Base-by-base conservation (phyloP, 2,797 vertebrate genomes). In the Chrosomus eos region DNA sequence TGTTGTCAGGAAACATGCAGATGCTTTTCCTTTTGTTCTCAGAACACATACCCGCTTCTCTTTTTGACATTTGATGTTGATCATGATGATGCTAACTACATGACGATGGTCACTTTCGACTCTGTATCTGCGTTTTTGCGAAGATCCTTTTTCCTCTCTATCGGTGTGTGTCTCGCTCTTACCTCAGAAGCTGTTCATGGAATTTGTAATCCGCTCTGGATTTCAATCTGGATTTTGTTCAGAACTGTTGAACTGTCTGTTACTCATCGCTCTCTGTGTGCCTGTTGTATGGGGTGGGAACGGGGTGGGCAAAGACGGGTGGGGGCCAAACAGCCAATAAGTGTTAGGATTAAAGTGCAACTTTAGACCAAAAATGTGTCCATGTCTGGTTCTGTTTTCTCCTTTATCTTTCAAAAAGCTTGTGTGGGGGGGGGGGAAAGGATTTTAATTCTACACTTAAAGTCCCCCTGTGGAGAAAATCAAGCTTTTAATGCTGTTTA, bases 341-440 rank as follows among this genome's bases (percentile, higher is more conserved):
- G 94, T 96, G 94, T 95, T 95, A 95, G 94, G 93, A 96, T 94
- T 95, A 96, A 96, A 96, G 93, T 95, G 93, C 92, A 89, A 94
- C 94, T 94, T 95, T 96, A 96, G 94, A 95, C 93, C 94, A 94
- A 94, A 87, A 79, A 43, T 86, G 87, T 84, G 83, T 85, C 83
- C 84, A 64, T 0, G 90, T 83, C 82, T 93, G 88, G 51, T 87
- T 90, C 89, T 67, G 89, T 78, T 79, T 80, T 58, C 55, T 21
- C 58, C 28, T 72, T 78, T 55, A 77, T 45, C 16, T 67, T 64
- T 33, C n/a, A 16, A 26, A 62, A 62, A 36, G 11, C 4, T 36
- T 66, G 55, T 51, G 11, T 26, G 28, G 26, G 33, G 7, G 45
- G 45, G 16, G 7, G 0, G 1, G 4, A 4, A 3, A 1, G 53